Evolutionary conservation across 2,113 vertebrate genomes (phyloP).

Genomic region (Prietella phreatophila): DNA sequence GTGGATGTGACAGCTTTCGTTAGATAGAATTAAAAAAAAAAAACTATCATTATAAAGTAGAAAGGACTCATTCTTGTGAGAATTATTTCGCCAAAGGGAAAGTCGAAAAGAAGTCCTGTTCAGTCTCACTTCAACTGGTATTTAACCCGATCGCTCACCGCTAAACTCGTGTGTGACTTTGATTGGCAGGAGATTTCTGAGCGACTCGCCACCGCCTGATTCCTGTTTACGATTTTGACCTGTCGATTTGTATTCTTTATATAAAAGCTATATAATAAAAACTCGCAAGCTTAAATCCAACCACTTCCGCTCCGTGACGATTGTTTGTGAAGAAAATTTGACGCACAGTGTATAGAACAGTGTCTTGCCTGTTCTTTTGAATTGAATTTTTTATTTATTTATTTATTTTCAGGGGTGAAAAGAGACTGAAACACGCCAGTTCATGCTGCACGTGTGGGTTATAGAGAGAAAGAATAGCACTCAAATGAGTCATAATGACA

Average conservation of each 20-base stretch:
- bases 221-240: neutral
- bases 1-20: too few species aligned
- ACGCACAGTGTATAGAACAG: neutral
- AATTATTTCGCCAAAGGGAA: too few species aligned
- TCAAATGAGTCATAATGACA: slow-evolving; percentile 52
- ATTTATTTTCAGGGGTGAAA: too few species aligned
- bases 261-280: neutral
- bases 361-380: neutral
- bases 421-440: neutral
- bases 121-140: too few species aligned
- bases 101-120: too few species aligned
- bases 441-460: neutral
- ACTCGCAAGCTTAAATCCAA: too few species aligned
- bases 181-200: neutral
- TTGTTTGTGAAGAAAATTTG: neutral
- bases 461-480: neutral
- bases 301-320: neutral
- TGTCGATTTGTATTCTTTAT: neutral
- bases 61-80: too few species aligned
- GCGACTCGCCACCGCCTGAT: neutral
- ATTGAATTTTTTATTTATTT: neutral
- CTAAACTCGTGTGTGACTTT: neutral
- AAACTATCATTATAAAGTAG: too few species aligned
- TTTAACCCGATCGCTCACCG: too few species aligned
- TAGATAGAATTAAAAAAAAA: too few species aligned